Conservation (phyloP, 2,888 invertebrate species). For the Amphiduros pacificus region DNA sequence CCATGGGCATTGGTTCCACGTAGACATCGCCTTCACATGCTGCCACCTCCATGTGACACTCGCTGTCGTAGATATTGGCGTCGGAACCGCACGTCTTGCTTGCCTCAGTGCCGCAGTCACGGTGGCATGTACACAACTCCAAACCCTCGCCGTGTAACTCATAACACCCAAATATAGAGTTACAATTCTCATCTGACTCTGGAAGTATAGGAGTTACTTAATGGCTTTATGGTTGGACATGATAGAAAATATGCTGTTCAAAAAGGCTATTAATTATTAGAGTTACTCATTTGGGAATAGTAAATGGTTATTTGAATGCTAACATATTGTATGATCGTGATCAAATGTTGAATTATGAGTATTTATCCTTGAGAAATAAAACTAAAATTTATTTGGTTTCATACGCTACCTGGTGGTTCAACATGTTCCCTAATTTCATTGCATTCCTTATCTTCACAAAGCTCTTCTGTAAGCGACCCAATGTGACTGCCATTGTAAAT, state of each 20-base stretch:
- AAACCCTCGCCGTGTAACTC: neutral
- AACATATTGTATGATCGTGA: too few species aligned
- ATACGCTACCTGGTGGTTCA: constrained; percentile 7
- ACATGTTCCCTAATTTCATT: constrained; percentile 14
- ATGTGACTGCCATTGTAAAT: constrained; percentile 9
- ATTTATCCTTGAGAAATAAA: too few species aligned
- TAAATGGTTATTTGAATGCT: too few species aligned
- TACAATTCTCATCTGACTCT: constrained; percentile 15
- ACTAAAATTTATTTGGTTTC: too few species aligned
- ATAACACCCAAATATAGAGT: constrained; percentile 17
- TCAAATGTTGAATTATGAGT: too few species aligned
- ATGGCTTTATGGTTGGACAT: too few species aligned
- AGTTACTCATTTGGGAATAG: too few species aligned
- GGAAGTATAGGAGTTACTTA: neutral
- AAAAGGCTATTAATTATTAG: too few species aligned
- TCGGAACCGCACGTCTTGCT: constrained; percentile 24
- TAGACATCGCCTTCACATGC: constrained; percentile 16
- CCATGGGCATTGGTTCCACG: constrained; percentile 11
- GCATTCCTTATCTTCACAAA: constrained; percentile 7
- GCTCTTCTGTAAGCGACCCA: constrained; percentile 1
- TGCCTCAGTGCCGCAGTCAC: constrained; percentile 8
- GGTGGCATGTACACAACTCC: constrained; percentile 20
- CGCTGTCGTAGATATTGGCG: constrained; percentile 20
- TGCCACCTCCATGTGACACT: constrained; percentile 22
- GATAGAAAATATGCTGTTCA: too few species aligned